Conservation (phyloP, 2,113 vertebrate genomes). For the Nanger granti region DNA sequence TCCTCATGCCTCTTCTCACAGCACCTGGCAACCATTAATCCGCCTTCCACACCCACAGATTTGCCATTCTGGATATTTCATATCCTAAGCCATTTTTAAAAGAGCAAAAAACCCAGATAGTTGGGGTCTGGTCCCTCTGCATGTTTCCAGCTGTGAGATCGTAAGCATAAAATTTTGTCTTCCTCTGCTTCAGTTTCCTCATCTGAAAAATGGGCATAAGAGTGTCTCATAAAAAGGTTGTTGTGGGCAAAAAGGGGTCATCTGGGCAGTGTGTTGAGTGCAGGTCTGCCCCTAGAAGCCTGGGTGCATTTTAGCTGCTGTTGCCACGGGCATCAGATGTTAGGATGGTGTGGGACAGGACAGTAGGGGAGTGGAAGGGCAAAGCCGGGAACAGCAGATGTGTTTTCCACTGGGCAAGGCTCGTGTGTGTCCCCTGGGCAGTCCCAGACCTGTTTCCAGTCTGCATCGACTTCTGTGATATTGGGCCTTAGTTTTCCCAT, state of each 20-base stretch:
- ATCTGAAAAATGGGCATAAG: neutral
- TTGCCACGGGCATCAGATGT: neutral
- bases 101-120: no score
- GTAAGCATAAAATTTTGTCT: rapidly evolving
- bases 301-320: rapidly evolving
- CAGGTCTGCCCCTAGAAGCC: neutral
- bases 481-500: neutral
- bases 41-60: rapidly evolving
- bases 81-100: neutral
- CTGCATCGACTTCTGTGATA: rapidly evolving
- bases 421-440: rapidly evolving
- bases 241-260: rapidly evolving
- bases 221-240: rapidly evolving
- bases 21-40: neutral
- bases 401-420: rapidly evolving
- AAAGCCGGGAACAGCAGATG: neutral
- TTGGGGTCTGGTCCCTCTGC: no score
- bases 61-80: no score
- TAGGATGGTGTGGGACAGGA: neutral
- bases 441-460: neutral
- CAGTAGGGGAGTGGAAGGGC: neutral
- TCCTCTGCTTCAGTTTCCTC: neutral
- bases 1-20: neutral
- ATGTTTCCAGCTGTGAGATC: neutral
- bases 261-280: rapidly evolving